These are phyloP conservation scores for Arge pagana DNA, from an alignment of 2,888 invertebrate genomes.

Conservation along the genomic window DNA sequence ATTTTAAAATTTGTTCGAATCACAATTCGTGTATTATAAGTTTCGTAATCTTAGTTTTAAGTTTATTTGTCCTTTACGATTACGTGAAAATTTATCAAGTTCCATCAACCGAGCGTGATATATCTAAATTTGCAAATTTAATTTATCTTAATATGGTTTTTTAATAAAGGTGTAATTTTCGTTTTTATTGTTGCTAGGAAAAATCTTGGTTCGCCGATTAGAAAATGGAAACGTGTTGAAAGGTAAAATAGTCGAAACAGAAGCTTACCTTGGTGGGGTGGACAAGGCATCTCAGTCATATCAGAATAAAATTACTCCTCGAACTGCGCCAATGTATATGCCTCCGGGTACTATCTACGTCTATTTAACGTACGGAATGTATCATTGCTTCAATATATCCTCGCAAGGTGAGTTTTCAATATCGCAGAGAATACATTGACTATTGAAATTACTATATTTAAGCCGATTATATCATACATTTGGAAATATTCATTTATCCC, in stretches of 20 bases:
- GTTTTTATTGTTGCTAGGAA: too few species aligned
- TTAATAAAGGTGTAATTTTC: neutral
- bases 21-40: too few species aligned
- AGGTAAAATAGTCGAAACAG: constrained; percentile 75
- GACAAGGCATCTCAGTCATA: constrained; percentile 72
- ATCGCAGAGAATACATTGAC: neutral
- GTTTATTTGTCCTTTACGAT: neutral
- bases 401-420: constrained; percentile 61
- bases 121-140: neutral
- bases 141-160: neutral
- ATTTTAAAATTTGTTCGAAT: neutral
- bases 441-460: neutral
- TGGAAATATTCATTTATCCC: neutral
- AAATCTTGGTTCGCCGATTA: constrained; percentile 64
- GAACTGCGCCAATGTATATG: constrained; percentile 75
- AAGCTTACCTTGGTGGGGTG: constrained; percentile 69
- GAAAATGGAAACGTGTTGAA: constrained; percentile 61
- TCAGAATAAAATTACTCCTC: constrained; percentile 63
- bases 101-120: neutral
- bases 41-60: too few species aligned
- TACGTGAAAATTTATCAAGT: neutral
- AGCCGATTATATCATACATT: neutral
- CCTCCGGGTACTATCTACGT: constrained; percentile 72
- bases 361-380: constrained; percentile 76
- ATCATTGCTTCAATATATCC: constrained; percentile 75